Evolutionary conservation across 35 echinoderm and acorn worm species (phyloP).

Genomic region (Stichopus chloronotus): DNA sequence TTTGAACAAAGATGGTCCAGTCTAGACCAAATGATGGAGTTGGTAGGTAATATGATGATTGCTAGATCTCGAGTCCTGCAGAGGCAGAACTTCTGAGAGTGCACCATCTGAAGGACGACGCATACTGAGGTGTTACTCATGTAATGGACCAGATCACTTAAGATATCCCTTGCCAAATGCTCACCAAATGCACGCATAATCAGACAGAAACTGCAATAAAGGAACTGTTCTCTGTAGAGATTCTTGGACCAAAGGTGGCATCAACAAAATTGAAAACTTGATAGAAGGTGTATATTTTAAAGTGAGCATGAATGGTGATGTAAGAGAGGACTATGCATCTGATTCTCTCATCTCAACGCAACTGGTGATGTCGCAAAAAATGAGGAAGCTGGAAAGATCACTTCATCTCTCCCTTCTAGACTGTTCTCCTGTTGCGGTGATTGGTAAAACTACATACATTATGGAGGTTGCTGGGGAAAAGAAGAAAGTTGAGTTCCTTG

Average conservation of each 20-base stretch:
- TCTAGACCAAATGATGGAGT: not conserved
- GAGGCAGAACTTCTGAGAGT: not conserved
- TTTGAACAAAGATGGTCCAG: not conserved
- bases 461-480: conserved; percentile 1
- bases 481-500: not conserved
- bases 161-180: not conserved
- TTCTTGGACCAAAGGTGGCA: too few species aligned
- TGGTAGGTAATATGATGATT: conserved; percentile 13
- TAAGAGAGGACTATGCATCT: not conserved
- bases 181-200: not conserved
- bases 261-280: too few species aligned
- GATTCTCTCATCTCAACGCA: not conserved
- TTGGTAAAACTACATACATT: not conserved
- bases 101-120: too few species aligned
- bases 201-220: not conserved
- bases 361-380: not conserved
- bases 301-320: not conserved
- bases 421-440: not conserved
- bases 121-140: not conserved
- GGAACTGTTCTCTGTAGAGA: not conserved
- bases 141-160: not conserved
- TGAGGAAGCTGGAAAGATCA: not conserved
- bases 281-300: not conserved
- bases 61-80: not conserved
- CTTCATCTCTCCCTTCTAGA: not conserved